Conservation (phyloP, 1,140 invertebrate species). For the Planococcus citri region DNA sequence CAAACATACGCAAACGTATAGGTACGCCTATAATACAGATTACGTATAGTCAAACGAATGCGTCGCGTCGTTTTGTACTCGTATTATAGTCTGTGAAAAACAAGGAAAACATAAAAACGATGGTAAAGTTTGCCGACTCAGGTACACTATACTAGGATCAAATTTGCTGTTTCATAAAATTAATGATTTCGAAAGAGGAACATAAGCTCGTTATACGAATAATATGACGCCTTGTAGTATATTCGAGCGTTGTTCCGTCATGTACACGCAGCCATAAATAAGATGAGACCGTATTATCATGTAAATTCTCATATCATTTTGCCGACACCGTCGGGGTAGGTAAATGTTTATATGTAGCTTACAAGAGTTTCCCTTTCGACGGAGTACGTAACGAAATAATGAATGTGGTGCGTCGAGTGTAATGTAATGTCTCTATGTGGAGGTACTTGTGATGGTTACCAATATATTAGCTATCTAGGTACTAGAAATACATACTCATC, state of each 20-base stretch:
- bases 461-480: too few species aligned
- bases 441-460: too few species aligned
- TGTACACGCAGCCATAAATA: background rate
- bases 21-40: too few species aligned
- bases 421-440: too few species aligned
- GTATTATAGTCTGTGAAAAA: background rate
- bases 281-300: background rate
- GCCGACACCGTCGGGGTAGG: background rate
- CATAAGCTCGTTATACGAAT: conserved; percentile 3
- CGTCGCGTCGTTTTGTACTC: too few species aligned
- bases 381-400: background rate
- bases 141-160: background rate
- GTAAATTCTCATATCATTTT: background rate
- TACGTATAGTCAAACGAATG: too few species aligned
- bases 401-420: too few species aligned
- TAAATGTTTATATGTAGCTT: conserved; percentile 1
- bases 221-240: background rate
- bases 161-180: conserved; percentile 8
- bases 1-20: too few species aligned
- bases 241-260: background rate
- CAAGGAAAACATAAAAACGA: background rate
- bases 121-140: background rate
- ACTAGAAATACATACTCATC: too few species aligned
- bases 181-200: conserved; percentile 3
- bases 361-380: background rate